These are phyloP conservation scores for Bibio marci DNA, from an alignment of 2,888 invertebrate genomes.

Conservation along the genomic window DNA sequence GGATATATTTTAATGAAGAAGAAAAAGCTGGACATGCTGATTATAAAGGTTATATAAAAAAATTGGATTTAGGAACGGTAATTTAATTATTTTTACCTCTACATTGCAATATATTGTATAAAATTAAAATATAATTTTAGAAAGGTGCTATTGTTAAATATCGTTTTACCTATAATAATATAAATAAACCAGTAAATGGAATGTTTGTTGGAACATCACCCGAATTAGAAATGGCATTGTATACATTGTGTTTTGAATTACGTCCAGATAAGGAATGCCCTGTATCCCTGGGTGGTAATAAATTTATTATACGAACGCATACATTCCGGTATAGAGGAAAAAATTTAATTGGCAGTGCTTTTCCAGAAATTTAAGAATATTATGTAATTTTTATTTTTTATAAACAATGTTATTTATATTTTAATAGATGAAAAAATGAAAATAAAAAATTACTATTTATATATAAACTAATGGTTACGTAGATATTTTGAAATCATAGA, in stretches of 20 bases:
- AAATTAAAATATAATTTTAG: slow-evolving; percentile 35
- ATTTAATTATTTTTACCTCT: slow-evolving; percentile 13
- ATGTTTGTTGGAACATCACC: slow-evolving; percentile 78
- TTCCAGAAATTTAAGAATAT: slow-evolving; percentile 66
- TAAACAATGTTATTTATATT: too few relatives aligned
- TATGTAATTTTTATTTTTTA: slow-evolving; percentile 5
- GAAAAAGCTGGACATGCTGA: slow-evolving; percentile 53
- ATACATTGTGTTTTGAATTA: slow-evolving; percentile 69
- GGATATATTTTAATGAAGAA: slow-evolving; percentile 69
- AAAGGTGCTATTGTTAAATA: slow-evolving; percentile 59
- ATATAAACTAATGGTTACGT: too few relatives aligned
- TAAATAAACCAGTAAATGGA: slow-evolving; percentile 58
- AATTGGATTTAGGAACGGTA: slow-evolving; percentile 52
- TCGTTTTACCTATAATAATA: slow-evolving; percentile 50
- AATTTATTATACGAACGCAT: slow-evolving; percentile 55
- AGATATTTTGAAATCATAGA: too few relatives aligned
- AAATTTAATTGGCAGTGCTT: slow-evolving; percentile 65
- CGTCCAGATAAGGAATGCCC: slow-evolving; percentile 59
- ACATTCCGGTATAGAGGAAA: slow-evolving; percentile 59
- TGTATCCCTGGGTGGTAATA: slow-evolving; percentile 50
- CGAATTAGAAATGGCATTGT: slow-evolving; percentile 78
- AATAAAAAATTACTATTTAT: too few relatives aligned
- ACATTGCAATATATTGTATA: not conserved
- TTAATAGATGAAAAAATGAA: too few relatives aligned
- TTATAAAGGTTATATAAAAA: slow-evolving; percentile 64